These are phyloP conservation scores for Epinephelus lanceolatus DNA, from an alignment of 2,113 vertebrate species.

Conservation along the genomic window DNA sequence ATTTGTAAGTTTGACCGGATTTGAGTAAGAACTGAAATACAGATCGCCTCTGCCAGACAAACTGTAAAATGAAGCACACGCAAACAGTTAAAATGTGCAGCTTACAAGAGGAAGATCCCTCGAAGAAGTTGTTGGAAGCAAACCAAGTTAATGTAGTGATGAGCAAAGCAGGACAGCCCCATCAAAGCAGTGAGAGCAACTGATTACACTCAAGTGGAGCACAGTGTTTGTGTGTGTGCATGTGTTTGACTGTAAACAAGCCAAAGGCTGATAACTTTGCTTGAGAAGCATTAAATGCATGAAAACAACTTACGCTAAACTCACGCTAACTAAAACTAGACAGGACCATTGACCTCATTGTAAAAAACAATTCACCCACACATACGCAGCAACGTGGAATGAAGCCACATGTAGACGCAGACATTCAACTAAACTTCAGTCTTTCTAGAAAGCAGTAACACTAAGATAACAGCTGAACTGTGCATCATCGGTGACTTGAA, in stretches of 20 bases:
- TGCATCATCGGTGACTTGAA: no score
- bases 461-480: neutral
- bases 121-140: neutral
- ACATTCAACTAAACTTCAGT: neutral
- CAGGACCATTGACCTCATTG: constrained; percentile 1
- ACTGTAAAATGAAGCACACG: neutral
- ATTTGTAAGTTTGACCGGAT: neutral
- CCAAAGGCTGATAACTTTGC: neutral
- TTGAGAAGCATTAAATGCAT: constrained; percentile 9
- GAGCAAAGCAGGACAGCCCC: constrained; percentile 11
- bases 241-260: neutral
- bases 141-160: neutral
- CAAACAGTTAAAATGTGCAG: neutral
- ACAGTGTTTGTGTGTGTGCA: neutral
- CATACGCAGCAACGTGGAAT: neutral
- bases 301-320: constrained; percentile 2
- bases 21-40: neutral
- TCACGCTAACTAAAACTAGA: constrained; percentile 1
- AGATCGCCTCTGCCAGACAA: neutral
- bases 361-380: neutral
- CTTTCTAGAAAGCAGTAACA: neutral
- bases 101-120: neutral
- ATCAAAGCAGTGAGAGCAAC: constrained; percentile 22
- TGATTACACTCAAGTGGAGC: constrained; percentile 10
- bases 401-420: neutral